Evolutionary conservation across 2,888 invertebrate genomes (phyloP), one percentile per base, ranked within the genome.

Genomic region (Athalia circularis): DNA sequence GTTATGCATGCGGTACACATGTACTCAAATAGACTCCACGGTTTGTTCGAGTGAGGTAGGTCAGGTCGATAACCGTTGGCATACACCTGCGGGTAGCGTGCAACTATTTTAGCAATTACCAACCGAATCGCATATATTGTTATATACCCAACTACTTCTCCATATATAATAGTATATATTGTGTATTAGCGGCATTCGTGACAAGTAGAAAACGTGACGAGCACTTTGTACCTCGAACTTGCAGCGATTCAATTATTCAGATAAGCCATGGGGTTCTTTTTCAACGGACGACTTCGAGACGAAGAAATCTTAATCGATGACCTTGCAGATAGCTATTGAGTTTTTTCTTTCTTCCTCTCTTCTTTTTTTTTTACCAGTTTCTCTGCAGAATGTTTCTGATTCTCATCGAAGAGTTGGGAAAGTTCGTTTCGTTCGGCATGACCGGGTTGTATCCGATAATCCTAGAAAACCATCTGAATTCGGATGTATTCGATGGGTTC

Each of bases 21-120:
- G 47, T 6, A 47, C 45, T 57, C 43, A 45, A 72, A 59, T 72
- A 72, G 57, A 72, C 45, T 72, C 47, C 43, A n/a, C 59, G n/a
- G 57, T 72, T 47, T 13, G 47, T 8, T 72, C 11, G 47, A 47
- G 45, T 52, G 72, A 13, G 59, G 45, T 59, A 57, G 59, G 72
- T 72, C 72, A 72, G 72, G 59, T 47, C 72, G 59, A 72, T 72
- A 47, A 11, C 6, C 15, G 15, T 54, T 11, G 57, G 11, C 67
- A 52, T 52, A 29, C 29, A 68, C 3, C 13, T 45, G 57, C 72
- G 15, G 29, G 4, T 72, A 15, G 72, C 72, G 59, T 72, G 72
- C 72, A 72, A 72, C 72, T 72, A 72, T 72, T 72, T 72, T 48
- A 72, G 72, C 72, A 72, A 72, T 72, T 72, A 59, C 72, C 47